Base-by-base conservation (phyloP, 2,113 vertebrate species). In the Pachycephala philippinensis region DNA sequence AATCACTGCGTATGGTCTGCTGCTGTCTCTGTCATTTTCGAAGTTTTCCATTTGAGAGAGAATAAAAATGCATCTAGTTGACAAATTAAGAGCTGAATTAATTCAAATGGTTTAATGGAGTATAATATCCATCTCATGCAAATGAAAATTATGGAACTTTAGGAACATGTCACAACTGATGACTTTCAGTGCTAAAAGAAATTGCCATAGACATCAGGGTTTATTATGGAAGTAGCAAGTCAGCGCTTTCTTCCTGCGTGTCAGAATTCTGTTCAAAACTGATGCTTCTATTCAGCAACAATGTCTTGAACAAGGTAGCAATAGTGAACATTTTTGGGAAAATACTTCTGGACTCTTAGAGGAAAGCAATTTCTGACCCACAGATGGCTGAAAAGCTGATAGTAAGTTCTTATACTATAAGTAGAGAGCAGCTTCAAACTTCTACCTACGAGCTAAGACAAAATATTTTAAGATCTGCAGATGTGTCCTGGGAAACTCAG, bases 381-480 rank as follows among this genome's bases (percentile, higher is more conserved):
- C 28, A 72, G 61, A 78, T 56, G 65, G 24, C n/a, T 85, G 82
- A 85, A 83, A 87, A 79, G 45, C 31, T 79, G 16, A 47, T 71
- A 59, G 35, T 21, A 59, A 90, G 6, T 89, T 82, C 78, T 84
- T 39, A 42, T 12, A 40, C 16, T 65, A 1, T 39, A 76, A 84
- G 39, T 8, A 87, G 57, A 57, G 37, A 66, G 24, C 37, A 84
- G 45, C 26, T 89, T 53, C 64, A 93, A 80, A 71, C 30, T 87
- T 89, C 65, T 70, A 69, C 30, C 24, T 87, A 63, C 10, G 28
- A 83, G 59, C 27, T 65, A 53, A 64, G 24, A 45, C 13, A 31
- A 86, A 89, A 45, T 53, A 84, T 93, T 96, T 89, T n/a, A 85
- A 83, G 65, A 93, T 84, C 65, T 84, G 40, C 45, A 87, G 61